phyloP scores from a whole-genome alignment of 2,888 invertebrate genomes.

The Drosophila paracracens region DNA sequence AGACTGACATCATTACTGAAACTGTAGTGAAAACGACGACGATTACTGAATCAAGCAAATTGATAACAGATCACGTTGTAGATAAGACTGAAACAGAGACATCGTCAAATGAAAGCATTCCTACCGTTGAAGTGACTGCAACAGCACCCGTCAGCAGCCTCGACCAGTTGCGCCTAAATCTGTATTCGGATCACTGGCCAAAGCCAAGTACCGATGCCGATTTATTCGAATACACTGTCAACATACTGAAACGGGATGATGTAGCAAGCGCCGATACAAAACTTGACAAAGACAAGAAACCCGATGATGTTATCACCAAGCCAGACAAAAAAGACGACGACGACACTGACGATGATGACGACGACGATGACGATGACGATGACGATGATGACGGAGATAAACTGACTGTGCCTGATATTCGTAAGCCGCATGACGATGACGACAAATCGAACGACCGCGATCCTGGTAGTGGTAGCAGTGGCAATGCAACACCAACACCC shows the following conservation, averaged over 20 bases:
- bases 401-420: constrained; percentile 80
- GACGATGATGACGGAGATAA: constrained; percentile 84
- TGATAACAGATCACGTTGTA: constrained; percentile 62
- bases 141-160: constrained; percentile 39
- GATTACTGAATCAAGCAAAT: constrained; percentile 60
- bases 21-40: constrained; percentile 73
- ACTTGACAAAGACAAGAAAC: constrained; percentile 65
- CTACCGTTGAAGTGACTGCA: constrained; percentile 49
- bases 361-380: constrained; percentile 87
- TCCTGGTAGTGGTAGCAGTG: constrained; percentile 88
- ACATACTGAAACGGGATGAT: constrained; percentile 55
- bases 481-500: constrained; percentile 79
- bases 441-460: constrained; percentile 88
- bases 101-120: constrained; percentile 72
- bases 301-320: constrained; percentile 53
- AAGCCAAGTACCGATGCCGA: constrained; percentile 49
- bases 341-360: constrained; percentile 84
- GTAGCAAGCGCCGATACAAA: constrained; percentile 46
- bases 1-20: constrained; percentile 77
- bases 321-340: constrained; percentile 86
- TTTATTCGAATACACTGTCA: constrained; percentile 46
- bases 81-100: constrained; percentile 75
- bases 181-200: constrained; percentile 76
- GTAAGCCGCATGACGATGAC: constrained; percentile 81
- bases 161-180: constrained; percentile 65